Percentiles rank a stretch among this genome's conserved stretches.
These are phyloP conservation scores for Drosophila neocordata DNA, from an alignment of 1,140 invertebrate species.

Conservation along the genomic window DNA sequence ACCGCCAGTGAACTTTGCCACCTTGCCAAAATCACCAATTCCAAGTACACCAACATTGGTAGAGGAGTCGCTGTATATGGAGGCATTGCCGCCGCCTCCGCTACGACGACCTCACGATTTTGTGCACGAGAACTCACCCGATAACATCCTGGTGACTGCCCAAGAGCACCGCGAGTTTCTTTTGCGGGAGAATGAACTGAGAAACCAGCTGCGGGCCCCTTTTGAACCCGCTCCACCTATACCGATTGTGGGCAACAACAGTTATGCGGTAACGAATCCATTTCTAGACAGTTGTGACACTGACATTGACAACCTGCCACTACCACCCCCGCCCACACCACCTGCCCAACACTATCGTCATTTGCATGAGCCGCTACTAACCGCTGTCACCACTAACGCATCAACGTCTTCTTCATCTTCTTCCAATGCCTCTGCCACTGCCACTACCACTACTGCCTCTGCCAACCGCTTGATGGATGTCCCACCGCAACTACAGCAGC, in stretches of 20 bases:
- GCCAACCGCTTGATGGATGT: conserved; percentile 69
- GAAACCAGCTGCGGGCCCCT: conserved; percentile 71
- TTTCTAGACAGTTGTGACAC: conserved; percentile 76
- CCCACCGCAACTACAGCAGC: conserved; percentile 38
- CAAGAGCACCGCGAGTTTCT: conserved; percentile 79
- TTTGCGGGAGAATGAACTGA: conserved; percentile 77
- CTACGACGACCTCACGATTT: conserved; percentile 68
- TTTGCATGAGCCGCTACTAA: conserved; percentile 75
- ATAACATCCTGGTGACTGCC: conserved; percentile 75
- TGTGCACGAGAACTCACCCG: conserved; percentile 77
- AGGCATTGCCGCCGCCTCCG: conserved; percentile 62
- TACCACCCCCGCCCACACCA: conserved; percentile 72
- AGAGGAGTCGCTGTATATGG: conserved; percentile 67
- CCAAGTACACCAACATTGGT: conserved; percentile 21
- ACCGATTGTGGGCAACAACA: conserved; percentile 45
- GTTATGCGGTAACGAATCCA: conserved; percentile 78
- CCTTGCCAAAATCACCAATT: conserved; percentile 55
- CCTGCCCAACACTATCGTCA: conserved; percentile 53
- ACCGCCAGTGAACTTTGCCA: conserved; percentile 74
- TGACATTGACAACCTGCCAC: conserved; percentile 76
- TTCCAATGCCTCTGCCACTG: conserved; percentile 15
- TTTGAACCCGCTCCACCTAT: conserved; percentile 74
- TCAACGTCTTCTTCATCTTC: conserved; percentile 67
- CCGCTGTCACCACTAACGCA: conserved; percentile 71
- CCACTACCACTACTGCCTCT: conserved; percentile 31